Conservation (phyloP, 2,113 vertebrate species). For the Mormoops blainvillei region DNA sequence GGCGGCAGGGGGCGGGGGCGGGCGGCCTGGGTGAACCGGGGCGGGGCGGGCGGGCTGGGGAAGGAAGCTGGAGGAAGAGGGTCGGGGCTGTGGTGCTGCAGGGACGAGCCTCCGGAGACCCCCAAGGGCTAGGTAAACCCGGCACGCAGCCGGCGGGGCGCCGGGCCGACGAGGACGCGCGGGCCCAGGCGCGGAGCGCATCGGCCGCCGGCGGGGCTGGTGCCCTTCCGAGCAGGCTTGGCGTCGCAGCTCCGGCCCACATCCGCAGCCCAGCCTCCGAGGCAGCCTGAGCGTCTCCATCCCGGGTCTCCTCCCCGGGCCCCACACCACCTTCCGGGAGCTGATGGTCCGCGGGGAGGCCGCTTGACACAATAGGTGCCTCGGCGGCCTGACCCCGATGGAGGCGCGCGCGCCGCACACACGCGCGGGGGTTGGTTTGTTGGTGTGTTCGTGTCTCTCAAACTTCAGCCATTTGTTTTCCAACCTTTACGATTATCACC, state of each 20-base stretch:
- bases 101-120: neutral
- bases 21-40: neutral
- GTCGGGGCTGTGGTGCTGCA: neutral
- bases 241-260: neutral
- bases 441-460: neutral
- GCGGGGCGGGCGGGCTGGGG: slow-evolving; percentile 26
- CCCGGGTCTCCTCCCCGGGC: neutral
- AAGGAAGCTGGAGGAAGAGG: slow-evolving; percentile 47
- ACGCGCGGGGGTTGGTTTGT: neutral
- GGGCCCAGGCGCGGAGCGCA: neutral
- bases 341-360: neutral
- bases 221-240: neutral
- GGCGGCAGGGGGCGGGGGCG: neutral
- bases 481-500: neutral
- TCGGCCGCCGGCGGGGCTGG: neutral
- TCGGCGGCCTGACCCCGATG: neutral
- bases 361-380: neutral
- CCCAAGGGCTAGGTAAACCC: neutral
- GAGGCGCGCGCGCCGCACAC: neutral
- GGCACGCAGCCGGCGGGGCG: neutral
- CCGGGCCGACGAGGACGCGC: fast-evolving
- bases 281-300: neutral
- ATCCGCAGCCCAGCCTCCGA: fast-evolving
- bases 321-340: fast-evolving
- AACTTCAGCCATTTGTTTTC: neutral